Conservation (phyloP, 2,113 vertebrate genomes). For the Seriola rivoliana region DNA sequence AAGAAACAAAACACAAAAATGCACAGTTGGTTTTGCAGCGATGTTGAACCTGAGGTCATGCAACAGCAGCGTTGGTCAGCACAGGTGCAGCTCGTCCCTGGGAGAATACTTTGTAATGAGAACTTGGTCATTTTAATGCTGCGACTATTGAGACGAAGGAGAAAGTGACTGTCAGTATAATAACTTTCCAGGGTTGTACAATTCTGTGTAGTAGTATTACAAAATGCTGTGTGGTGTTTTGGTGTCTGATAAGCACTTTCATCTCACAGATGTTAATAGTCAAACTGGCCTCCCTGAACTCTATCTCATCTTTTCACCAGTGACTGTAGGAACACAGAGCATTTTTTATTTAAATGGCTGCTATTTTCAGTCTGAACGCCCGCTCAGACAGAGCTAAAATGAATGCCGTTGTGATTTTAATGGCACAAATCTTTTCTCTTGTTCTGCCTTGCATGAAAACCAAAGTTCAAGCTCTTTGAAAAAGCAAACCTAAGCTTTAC, state of each 20-base stretch:
- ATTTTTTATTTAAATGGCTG: background rate
- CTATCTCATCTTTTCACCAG: background rate
- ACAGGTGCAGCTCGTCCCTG: background rate
- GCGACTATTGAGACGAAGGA: no score
- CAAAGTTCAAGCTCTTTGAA: background rate
- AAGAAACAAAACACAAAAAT: background rate
- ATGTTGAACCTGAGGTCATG: background rate
- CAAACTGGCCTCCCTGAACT: background rate
- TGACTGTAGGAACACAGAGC: background rate
- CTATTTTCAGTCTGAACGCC: background rate
- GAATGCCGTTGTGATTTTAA: background rate
- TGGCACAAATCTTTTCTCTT: background rate
- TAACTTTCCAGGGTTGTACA: no score
- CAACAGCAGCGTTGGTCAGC: background rate
- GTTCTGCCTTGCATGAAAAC: background rate
- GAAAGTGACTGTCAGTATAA: no score
- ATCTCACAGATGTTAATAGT: background rate
- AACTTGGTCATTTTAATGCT: background rate
- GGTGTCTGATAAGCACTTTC: background rate
- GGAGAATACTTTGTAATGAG: background rate
- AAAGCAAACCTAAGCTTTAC: background rate
- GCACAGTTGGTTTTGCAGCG: background rate
- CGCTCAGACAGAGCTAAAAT: background rate
- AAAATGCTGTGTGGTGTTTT: background rate
- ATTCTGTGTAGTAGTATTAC: background rate